Evolutionary conservation across 2,888 invertebrate species (phyloP).

Genomic region (Eugnorisma glareosa): DNA sequence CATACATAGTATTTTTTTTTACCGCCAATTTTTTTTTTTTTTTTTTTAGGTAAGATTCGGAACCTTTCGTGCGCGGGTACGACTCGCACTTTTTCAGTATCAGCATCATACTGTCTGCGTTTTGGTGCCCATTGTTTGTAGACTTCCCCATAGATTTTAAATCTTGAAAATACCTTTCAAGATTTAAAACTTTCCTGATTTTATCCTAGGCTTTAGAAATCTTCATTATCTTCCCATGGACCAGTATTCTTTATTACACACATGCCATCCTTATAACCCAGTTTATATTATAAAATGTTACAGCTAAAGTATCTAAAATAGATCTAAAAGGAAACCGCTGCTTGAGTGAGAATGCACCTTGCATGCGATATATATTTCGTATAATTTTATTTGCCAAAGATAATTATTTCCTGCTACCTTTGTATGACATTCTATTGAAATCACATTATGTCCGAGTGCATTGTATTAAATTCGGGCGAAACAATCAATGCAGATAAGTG

Average conservation of each 20-base stretch:
- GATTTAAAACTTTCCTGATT: too few relatives aligned
- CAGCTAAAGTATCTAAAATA: constrained; percentile 26
- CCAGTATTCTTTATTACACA: neutral
- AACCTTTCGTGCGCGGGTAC: too few relatives aligned
- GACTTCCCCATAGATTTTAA: too few relatives aligned
- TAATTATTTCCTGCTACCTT: constrained; percentile 63
- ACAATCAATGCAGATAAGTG: constrained; percentile 30
- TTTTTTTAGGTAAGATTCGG: too few relatives aligned
- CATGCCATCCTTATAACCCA: constrained; percentile 9
- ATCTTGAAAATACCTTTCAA: too few relatives aligned
- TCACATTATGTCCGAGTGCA: constrained; percentile 3
- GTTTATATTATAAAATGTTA: neutral
- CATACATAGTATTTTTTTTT: too few relatives aligned
- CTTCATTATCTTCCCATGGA: neutral
- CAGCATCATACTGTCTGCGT: too few relatives aligned
- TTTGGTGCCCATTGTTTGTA: too few relatives aligned
- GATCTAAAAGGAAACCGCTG: constrained; percentile 9
- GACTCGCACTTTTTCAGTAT: too few relatives aligned
- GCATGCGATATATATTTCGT: constrained; percentile 6
- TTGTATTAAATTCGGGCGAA: constrained; percentile 35
- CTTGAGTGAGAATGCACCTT: constrained; percentile 1
- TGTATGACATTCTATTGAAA: constrained; percentile 23
- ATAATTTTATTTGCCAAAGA: constrained; percentile 32
- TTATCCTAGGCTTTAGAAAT: neutral
- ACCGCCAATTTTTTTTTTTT: too few relatives aligned